Conservation (phyloP, 1,140 invertebrate genomes). For the Sarcophaga bullata region DNA sequence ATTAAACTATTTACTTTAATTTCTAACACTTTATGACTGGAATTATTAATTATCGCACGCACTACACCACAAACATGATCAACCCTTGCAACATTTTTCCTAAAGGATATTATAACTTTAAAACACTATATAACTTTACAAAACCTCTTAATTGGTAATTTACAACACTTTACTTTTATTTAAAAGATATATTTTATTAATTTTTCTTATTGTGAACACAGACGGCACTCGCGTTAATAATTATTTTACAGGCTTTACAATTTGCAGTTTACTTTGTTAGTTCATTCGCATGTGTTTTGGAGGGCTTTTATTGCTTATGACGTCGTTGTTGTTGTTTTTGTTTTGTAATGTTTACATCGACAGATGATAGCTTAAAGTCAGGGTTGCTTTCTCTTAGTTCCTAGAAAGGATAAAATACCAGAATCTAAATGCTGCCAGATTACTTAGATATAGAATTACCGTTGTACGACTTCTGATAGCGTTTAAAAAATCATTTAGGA, state of each 20-base stretch:
- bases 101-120: no score
- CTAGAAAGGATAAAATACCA: neutral
- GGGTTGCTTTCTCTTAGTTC: neutral
- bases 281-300: neutral
- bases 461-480: neutral
- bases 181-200: neutral
- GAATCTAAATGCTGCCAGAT: neutral
- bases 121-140: no score
- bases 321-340: neutral
- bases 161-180: neutral
- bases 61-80: neutral
- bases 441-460: neutral
- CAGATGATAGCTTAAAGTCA: neutral
- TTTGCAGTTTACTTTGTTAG: neutral
- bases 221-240: neutral
- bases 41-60: neutral
- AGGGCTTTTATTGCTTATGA: neutral
- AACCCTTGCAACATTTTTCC: no score
- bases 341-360: neutral
- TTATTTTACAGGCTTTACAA: neutral
- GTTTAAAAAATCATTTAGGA: no score
- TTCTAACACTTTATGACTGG: neutral
- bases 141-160: no score
- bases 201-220: neutral
- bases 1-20: neutral